Percentiles rank a stretch among this genome's conserved stretches.
phyloP scores from a whole-genome alignment of 1,140 invertebrate genomes.

The Calephelis nemesis region DNA sequence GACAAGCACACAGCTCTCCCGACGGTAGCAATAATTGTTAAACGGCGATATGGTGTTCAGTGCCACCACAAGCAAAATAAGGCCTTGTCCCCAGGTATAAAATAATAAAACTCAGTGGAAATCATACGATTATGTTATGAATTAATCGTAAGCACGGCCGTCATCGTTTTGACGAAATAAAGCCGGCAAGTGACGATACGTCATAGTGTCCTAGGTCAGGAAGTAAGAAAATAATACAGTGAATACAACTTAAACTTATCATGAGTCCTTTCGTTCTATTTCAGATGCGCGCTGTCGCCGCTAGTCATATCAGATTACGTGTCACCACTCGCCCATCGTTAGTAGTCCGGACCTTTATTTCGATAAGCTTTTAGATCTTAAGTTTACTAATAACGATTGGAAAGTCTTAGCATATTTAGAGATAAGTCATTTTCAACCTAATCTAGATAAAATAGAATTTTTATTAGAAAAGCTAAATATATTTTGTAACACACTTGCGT shows the following conservation, averaged over 20 bases:
- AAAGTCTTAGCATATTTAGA: slow-evolving; percentile 3
- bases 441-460: slow-evolving; percentile 13
- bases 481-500: slow-evolving; percentile 9
- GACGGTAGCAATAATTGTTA: no score
- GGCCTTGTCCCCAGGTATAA: slow-evolving; percentile 19
- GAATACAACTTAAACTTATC: not conserved
- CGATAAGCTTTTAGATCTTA: not conserved
- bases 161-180: slow-evolving; percentile 19
- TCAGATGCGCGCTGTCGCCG: slow-evolving; percentile 6
- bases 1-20: no score
- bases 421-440: slow-evolving; percentile 13
- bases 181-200: not conserved
- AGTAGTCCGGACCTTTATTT: not conserved
- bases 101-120: slow-evolving; percentile 18
- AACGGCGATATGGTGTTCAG: slow-evolving; percentile 15
- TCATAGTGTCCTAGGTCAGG: not conserved
- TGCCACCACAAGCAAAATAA: slow-evolving; percentile 19
- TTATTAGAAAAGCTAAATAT: slow-evolving; percentile 9
- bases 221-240: not conserved
- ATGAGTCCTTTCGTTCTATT: not conserved
- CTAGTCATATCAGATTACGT: not conserved
- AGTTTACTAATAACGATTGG: slow-evolving; percentile 1
- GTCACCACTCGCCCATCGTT: not conserved
- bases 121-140: slow-evolving; percentile 10
- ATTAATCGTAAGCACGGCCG: slow-evolving; percentile 22